Base-by-base conservation (phyloP, 2,797 vertebrate species). In the Lacerta viridis region DNA sequence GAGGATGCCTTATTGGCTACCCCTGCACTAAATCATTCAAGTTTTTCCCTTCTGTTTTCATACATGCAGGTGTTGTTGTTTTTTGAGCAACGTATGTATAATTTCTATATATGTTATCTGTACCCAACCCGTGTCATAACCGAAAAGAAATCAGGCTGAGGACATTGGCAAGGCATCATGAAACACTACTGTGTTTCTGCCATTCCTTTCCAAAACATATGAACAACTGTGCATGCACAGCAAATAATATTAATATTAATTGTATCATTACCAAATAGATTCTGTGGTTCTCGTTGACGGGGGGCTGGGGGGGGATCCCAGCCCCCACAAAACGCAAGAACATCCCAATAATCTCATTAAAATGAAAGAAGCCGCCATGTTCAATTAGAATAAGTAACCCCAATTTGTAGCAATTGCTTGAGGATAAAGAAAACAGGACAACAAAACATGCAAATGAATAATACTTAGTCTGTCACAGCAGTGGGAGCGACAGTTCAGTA, bases 281-380 rank as follows among this genome's bases (percentile, higher is more conserved):
- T 92, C 79, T 0, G 5, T 79, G 91, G 89, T 93, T 93, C 87
- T 80, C 89, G 41, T 89, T 90, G 88, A 11, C 3, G 7, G 20
- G 20, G 10, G 13, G 27, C 69, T 13, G 69, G 20, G 18, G 23
- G 6, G 23, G 2, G 50, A 15, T 4, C 33, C 71, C 18, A 33
- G 3, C 41, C 33, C 46, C 15, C 23, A 15, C 20, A 41, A 55
- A 93, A 91, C 75, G 87, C 71, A 88, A 85, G 90, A 93, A 93
- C 87, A 94, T 92, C 90, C 85, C 89, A 90, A 91, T 92, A 93
- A 91, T 89, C 76, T 69, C 79, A 92, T 93, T 94, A 90, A 92
- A 93, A 93, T 89, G 89, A 92, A 95, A 88, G 84, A 89, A 94
- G 80, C 89, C 82, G 83, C 85, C 94, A 88, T 77, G 89, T 69